Conservation (phyloP, 2,113 vertebrate species). For the Crotophaga sulcirostris region DNA sequence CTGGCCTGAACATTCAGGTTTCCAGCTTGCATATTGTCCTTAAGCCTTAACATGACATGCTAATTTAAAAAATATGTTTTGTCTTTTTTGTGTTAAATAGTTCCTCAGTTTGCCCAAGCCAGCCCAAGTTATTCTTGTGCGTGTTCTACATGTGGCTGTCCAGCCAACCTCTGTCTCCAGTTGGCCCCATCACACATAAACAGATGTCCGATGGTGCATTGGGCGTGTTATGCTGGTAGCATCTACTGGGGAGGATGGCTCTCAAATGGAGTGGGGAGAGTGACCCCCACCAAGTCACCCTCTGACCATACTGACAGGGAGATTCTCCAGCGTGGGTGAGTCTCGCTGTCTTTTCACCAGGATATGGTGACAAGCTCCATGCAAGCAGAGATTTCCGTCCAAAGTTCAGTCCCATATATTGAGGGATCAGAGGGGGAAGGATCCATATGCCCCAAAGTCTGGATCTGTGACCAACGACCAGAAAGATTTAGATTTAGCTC, state of each 20-base stretch:
- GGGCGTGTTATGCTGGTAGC: not conserved
- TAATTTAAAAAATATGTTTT: not conserved
- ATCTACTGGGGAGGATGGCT: not conserved
- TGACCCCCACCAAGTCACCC: too few species aligned
- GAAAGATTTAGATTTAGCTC: fast-evolving
- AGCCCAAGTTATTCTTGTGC: not conserved
- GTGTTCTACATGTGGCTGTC: fast-evolving
- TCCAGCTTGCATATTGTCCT: not conserved
- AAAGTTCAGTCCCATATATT: not conserved
- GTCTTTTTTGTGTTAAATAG: not conserved
- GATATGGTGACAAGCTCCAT: fast-evolving
- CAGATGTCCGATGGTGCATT: fast-evolving
- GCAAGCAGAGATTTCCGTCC: not conserved
- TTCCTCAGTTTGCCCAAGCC: not conserved
- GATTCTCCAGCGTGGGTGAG: not conserved
- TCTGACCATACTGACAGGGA: too few species aligned
- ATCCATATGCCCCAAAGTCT: fast-evolving
- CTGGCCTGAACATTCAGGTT: not conserved
- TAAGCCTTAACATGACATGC: not conserved
- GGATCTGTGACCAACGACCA: not conserved
- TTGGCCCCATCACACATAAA: fast-evolving
- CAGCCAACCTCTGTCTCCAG: not conserved
- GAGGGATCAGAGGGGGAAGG: not conserved
- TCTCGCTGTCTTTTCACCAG: not conserved
- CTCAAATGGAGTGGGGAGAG: not conserved